Percentiles rank a stretch among this genome's conserved stretches.
Evolutionary conservation across 2,888 invertebrate species (phyloP).

Genomic region (Leptinotarsa juncta): DNA sequence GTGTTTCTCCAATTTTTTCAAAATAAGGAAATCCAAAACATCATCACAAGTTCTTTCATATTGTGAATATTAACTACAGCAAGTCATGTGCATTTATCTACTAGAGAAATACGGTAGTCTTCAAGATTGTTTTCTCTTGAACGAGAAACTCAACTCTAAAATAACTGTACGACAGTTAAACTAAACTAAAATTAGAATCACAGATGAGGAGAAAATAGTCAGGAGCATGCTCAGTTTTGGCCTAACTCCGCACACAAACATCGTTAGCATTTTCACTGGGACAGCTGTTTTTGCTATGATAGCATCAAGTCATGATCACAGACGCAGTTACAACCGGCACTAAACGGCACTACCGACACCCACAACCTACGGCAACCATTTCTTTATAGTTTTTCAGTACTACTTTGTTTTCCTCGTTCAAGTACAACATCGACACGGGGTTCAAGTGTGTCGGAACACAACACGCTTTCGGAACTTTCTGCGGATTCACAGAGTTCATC

Average conservation of each 20-base stretch:
- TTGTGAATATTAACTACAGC: neutral
- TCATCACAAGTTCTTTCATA: neutral
- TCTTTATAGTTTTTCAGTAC: constrained; percentile 99
- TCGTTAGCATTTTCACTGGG: constrained; percentile 39
- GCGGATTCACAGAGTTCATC: constrained; percentile 93
- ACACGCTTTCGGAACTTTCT: constrained; percentile 91
- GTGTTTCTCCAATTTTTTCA: too few relatives aligned
- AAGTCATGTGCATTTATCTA: constrained; percentile 2
- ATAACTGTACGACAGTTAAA: constrained; percentile 35
- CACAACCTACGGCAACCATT: constrained; percentile 98
- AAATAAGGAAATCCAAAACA: too few relatives aligned
- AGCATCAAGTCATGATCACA: constrained; percentile 46
- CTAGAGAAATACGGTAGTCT: neutral
- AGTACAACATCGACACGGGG: constrained; percentile 95
- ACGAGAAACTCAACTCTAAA: constrained; percentile 29
- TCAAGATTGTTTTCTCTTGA: constrained; percentile 12
- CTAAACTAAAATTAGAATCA: constrained; percentile 59
- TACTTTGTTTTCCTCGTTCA: constrained; percentile 95
- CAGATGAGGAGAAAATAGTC: constrained; percentile 55
- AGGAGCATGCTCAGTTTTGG: constrained; percentile 30
- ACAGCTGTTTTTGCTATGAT: constrained; percentile 37
- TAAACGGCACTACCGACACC: constrained; percentile 82
- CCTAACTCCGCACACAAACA: constrained; percentile 30
- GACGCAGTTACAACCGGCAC: constrained; percentile 34
- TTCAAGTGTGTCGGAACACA: constrained; percentile 96